A percentile compares a stretch with the other conserved stretches of the same genome.
Conservation (phyloP, 1,140 invertebrate species). For the Lordiphosa collinella region DNA sequence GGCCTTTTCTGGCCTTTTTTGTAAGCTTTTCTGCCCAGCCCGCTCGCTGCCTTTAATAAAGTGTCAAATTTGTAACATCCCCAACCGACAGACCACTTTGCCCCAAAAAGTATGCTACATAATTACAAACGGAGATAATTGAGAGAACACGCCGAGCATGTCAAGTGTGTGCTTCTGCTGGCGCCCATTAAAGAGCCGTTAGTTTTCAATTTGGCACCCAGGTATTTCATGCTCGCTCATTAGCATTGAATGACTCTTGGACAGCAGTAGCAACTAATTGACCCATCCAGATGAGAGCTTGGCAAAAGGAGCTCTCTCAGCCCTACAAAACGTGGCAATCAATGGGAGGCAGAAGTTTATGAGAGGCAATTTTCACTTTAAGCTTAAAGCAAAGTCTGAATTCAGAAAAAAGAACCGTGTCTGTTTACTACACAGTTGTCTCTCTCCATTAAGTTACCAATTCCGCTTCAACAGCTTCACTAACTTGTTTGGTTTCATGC, state of each 20-base stretch:
- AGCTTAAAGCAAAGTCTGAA: too few relatives aligned
- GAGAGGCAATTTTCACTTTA: neutral
- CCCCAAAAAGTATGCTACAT: too few relatives aligned
- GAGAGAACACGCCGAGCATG: constrained; percentile 1
- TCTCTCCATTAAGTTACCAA: too few relatives aligned
- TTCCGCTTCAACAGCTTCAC: too few relatives aligned
- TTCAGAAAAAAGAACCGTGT: too few relatives aligned
- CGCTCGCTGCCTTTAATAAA: too few relatives aligned
- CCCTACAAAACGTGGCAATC: constrained; percentile 12
- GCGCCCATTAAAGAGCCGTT: constrained; percentile 55
- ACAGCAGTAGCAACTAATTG: constrained; percentile 29
- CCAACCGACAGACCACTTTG: too few relatives aligned
- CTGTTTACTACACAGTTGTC: too few relatives aligned
- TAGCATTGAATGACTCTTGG: constrained; percentile 47
- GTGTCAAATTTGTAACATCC: too few relatives aligned
- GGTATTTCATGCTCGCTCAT: constrained; percentile 48
- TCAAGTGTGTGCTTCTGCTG: neutral
- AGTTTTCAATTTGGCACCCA: constrained; percentile 59
- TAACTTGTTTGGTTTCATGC: neutral
- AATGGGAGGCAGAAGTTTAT: constrained; percentile 7
- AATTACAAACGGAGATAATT: constrained; percentile 5
- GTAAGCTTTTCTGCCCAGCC: too few relatives aligned
- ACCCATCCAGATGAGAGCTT: constrained; percentile 1
- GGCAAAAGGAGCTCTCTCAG: neutral
- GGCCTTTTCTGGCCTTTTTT: too few relatives aligned